phyloP scores from a whole-genome alignment of 2,797 vertebrate genomes.

The Periparus ater region DNA sequence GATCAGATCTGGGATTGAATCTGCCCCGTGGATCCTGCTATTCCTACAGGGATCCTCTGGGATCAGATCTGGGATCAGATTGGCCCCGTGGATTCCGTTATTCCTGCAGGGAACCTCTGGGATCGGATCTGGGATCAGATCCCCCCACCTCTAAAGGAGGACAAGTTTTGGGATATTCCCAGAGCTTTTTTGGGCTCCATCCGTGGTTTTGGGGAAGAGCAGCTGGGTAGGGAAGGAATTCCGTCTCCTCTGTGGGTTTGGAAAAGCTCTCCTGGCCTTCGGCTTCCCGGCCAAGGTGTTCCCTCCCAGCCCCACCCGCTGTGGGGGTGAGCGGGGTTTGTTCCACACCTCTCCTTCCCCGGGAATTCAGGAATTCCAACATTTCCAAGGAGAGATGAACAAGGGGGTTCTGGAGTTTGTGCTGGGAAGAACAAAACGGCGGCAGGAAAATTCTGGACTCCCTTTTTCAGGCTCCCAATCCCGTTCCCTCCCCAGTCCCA shows the following conservation, averaged over 20 bases:
- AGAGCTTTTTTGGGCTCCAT: background rate
- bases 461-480: background rate
- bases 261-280: background rate
- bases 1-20: background rate
- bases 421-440: background rate
- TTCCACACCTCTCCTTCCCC: background rate
- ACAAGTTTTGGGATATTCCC: background rate
- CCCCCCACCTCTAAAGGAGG: background rate
- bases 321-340: background rate
- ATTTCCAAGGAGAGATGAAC: background rate
- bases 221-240: background rate
- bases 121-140: background rate
- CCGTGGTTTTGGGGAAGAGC: fast-evolving
- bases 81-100: background rate
- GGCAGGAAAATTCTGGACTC: background rate
- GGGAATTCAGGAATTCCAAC: background rate
- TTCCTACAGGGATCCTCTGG: background rate
- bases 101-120: background rate
- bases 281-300: background rate
- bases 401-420: background rate
- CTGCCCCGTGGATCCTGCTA: fast-evolving
- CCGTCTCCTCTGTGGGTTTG: background rate
- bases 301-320: background rate
- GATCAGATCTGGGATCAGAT: background rate
- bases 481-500: background rate